Evolutionary conservation across 2,888 invertebrate genomes (phyloP).

Genomic region (Nesidiocoris tenuis): DNA sequence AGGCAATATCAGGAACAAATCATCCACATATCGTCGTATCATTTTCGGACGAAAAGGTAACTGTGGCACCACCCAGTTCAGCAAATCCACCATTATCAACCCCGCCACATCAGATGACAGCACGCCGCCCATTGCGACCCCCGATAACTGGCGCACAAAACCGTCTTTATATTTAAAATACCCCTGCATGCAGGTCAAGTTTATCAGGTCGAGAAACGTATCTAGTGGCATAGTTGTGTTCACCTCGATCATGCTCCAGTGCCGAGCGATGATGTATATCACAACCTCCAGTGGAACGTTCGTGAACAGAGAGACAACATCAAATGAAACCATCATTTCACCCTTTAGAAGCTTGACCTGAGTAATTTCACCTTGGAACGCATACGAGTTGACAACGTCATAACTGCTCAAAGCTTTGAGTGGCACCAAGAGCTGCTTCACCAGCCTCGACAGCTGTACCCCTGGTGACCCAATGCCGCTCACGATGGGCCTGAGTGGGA

Average conservation of each 20-base stretch:
- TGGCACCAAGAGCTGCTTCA: not conserved
- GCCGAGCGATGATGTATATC: no score
- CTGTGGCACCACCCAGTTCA: slow-evolving; percentile 10
- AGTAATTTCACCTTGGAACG: not conserved
- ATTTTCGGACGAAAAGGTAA: not conserved
- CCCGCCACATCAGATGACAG: no score
- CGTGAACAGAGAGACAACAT: no score
- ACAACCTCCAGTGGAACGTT: no score
- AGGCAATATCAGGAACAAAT: no score
- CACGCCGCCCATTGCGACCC: no score
- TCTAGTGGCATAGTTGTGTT: no score
- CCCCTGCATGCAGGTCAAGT: not conserved
- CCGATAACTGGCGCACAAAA: slow-evolving; percentile 6
- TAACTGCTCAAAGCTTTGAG: no score
- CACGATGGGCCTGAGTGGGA: not conserved
- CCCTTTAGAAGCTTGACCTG: not conserved
- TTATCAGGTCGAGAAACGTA: slow-evolving; percentile 1
- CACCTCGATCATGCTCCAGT: no score
- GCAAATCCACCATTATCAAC: no score
- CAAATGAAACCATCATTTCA: not conserved
- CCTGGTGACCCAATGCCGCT: not conserved
- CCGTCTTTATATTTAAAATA: slow-evolving; percentile 7
- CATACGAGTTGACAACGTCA: not conserved
- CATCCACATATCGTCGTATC: no score
- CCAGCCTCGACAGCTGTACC: not conserved